Base-by-base conservation (phyloP, 2,888 invertebrate species). In the Mythimna vitellina region DNA sequence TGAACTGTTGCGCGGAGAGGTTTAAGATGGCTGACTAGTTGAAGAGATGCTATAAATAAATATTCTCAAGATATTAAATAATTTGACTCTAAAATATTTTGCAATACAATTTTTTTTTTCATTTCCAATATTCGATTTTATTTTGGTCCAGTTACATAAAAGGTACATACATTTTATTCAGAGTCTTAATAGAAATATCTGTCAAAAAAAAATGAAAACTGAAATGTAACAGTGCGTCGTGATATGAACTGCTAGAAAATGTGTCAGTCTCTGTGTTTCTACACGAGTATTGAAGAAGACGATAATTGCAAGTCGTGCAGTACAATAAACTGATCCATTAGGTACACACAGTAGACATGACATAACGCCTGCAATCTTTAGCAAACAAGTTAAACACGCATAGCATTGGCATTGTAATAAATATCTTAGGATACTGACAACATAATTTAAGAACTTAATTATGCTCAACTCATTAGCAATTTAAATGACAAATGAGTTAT, bases 1-100 rank as follows among this genome's bases (percentile, higher is more conserved):
- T 77, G 81, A 84, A 81, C 84, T 86, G 67, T 83, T 86, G 83
- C 81, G 63, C n/a, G 71, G 63, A 66, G 29, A 25, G 53, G 20
- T 17, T 61, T 56, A 66, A 54, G 81, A 35, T 29, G 17, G 46
- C 17, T n/a, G 10, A 3, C 22, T 67, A 76, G 9, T 51, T 20
- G 9, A 0, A 60, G 73, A 65, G 51, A 54, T 25, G 46, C 68
- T 77, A 53, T 32, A 4, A 56, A 51, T 51, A 9, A 3, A n/a
- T n/a, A n/a, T 49, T 49, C 4, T 49, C 14, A 53, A 76, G 46
- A 73, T 78, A 65, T 66, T 20, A 42, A 20, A 38, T 25, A 25
- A 1, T 14, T 20, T 49, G 20, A n/a, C 20, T n/a, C 20, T n/a
- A n/a, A n/a, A 51, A 51, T n/a, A 51, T 51, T n/a, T n/a, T 49